These are phyloP conservation scores for Solen grandis DNA, from an alignment of 1,140 invertebrate genomes.

Conservation along the genomic window DNA sequence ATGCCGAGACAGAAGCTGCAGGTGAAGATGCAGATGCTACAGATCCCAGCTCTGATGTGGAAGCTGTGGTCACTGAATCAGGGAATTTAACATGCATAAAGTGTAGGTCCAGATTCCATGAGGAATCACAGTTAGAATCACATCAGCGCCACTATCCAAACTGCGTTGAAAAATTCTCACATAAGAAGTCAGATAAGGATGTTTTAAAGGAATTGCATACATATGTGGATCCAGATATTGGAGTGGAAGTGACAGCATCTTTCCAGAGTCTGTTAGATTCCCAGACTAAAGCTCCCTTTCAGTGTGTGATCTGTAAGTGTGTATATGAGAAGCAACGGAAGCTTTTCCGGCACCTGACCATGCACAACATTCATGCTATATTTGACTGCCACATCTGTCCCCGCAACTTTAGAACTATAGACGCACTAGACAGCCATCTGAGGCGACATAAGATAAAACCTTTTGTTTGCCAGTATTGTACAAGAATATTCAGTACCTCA, in stretches of 20 bases:
- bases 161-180: not conserved
- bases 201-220: slow-evolving; percentile 30
- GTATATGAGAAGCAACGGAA: not conserved
- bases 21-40: too few species aligned
- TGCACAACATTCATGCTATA: not conserved
- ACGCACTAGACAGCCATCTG: slow-evolving; percentile 2
- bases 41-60: too few species aligned
- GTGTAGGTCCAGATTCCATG: slow-evolving; percentile 28
- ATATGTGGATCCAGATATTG: slow-evolving; percentile 1
- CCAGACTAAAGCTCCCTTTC: not conserved
- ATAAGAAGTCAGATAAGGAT: slow-evolving; percentile 6
- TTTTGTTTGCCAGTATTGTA: slow-evolving; percentile 19
- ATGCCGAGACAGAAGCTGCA: too few species aligned
- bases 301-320: slow-evolving; percentile 8
- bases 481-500: not conserved
- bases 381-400: slow-evolving; percentile 34
- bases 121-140: slow-evolving; percentile 32
- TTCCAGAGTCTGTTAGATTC: slow-evolving; percentile 17
- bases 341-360: not conserved
- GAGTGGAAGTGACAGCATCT: slow-evolving; percentile 29
- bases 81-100: slow-evolving; percentile 9
- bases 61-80: too few species aligned
- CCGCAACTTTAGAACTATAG: not conserved
- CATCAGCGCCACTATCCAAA: slow-evolving; percentile 20
- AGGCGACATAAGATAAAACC: slow-evolving; percentile 21